Percentiles rank a stretch among this genome's conserved stretches.
phyloP scores from a whole-genome alignment of 2,113 vertebrate genomes.

The Pholis gunnellus region DNA sequence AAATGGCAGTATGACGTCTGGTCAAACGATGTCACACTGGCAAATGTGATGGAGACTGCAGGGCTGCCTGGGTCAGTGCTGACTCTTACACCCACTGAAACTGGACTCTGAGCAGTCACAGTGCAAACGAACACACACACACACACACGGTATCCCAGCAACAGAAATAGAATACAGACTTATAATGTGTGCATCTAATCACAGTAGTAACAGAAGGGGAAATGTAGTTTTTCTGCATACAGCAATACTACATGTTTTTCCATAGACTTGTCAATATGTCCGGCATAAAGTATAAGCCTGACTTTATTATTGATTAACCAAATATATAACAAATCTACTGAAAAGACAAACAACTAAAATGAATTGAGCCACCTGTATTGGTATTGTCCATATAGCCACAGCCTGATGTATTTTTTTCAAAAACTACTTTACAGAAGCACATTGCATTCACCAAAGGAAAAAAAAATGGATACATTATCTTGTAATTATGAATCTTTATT shows the following conservation, averaged over 20 bases:
- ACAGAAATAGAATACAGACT: background rate
- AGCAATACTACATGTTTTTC: background rate
- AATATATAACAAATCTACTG: background rate
- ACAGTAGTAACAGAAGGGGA: background rate
- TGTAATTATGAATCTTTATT: background rate
- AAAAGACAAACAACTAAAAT: background rate
- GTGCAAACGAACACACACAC: constrained; percentile 14
- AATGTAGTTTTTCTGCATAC: background rate
- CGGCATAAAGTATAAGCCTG: background rate
- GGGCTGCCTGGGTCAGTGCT: constrained; percentile 94
- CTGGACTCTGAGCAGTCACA: constrained; percentile 6
- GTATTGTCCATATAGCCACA: background rate
- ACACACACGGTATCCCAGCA: constrained; percentile 24
- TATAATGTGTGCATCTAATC: constrained; percentile 14
- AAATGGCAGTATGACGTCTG: constrained; percentile 99
- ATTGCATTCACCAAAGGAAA: background rate
- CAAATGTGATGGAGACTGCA: constrained; percentile 98
- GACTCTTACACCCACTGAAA: constrained; percentile 24
- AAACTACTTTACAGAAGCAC: background rate
- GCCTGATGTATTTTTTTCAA: background rate
- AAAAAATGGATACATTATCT: background rate
- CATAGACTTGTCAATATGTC: background rate
- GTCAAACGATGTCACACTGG: constrained; percentile 98
- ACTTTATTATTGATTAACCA: background rate
- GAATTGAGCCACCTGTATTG: background rate